Base-by-base conservation (phyloP, 2,888 invertebrate genomes). In the Drosophila nr. perissopoda region DNA sequence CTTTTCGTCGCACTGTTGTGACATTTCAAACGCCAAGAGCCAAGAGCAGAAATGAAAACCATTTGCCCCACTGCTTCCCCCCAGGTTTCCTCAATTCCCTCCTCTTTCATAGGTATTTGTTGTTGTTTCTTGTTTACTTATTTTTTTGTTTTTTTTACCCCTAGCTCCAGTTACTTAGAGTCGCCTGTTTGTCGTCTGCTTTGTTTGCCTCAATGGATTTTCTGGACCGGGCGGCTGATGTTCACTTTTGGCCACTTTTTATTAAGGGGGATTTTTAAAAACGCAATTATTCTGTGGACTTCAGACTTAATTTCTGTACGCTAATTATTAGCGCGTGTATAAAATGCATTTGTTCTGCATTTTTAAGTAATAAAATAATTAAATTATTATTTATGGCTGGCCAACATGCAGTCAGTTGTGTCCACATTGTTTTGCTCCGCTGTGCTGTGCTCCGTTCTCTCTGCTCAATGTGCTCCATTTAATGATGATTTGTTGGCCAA, bases 311-410 rank as follows among this genome's bases (percentile, higher is more conserved):
- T 75, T 59, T 40, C 18, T 16, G 78, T 60, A 61, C 57, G 73
- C 67, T 90, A 90, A 90, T 90, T 90, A 80, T 67, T 59, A 38
- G 72, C 63, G 90, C 90, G 86, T 87, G 87, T 76, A 69, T 80
- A 73, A 71, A 76, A 65, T 76, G 76, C 88, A 85, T 87, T 87
- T 87, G 90, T 82, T 75, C 64, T 76, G 74, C 61, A 85, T 75
- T 87, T 85, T 84, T 73, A 82, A 87, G 78, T 84, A 84, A 90
- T 90, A 89, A 87, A 87, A 87, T 89, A 90, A 89, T 87, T 89
- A 84, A 90, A 82, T 80, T 74, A 82, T 80, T 89, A 87, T 87
- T 84, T 89, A 78, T 87, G 72, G 80, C 51, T 27, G 29, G 52
- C 25, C 64, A 67, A 70, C 83, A 82, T 83, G 82, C 68, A 73